Evolutionary conservation across 37 sponge, comb jelly and placozoan genomes (phyloP).

Genomic region (Chondrilla cf. caribensis): DNA sequence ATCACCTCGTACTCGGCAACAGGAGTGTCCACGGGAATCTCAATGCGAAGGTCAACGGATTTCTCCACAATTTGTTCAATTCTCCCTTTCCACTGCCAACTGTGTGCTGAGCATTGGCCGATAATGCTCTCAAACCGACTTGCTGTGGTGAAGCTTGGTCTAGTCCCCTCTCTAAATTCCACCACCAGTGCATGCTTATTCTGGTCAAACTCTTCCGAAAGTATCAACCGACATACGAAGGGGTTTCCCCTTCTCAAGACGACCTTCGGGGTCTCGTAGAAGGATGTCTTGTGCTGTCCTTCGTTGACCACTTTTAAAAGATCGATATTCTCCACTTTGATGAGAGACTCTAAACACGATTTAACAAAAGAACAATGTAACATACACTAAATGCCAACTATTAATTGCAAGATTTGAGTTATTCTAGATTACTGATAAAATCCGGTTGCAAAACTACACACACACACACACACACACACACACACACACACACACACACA

Average conservation of each 20-base stretch:
- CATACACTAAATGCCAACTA: no score
- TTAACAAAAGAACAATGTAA: no score
- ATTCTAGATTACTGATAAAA: no score
- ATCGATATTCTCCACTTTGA: neutral
- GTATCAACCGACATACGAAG: neutral
- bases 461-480: no score
- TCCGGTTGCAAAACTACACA: no score
- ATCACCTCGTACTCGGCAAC: conserved; percentile 18
- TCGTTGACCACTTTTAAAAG: neutral
- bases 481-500: no score
- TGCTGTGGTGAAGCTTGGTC: neutral
- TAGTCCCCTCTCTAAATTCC: neutral
- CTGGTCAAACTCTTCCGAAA: neutral
- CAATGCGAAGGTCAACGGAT: neutral
- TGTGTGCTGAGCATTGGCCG: neutral
- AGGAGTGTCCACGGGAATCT: neutral
- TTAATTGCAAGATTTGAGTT: no score
- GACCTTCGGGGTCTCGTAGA: neutral
- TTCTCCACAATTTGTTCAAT: neutral
- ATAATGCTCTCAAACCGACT: conserved; percentile 14
- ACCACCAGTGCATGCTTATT: neutral
- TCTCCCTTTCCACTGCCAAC: neutral
- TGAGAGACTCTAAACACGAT: no score
- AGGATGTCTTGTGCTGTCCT: neutral
- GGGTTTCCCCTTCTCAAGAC: neutral